Conservation (phyloP, 2,797 vertebrate genomes). For the Carcharodon carcharias region DNA sequence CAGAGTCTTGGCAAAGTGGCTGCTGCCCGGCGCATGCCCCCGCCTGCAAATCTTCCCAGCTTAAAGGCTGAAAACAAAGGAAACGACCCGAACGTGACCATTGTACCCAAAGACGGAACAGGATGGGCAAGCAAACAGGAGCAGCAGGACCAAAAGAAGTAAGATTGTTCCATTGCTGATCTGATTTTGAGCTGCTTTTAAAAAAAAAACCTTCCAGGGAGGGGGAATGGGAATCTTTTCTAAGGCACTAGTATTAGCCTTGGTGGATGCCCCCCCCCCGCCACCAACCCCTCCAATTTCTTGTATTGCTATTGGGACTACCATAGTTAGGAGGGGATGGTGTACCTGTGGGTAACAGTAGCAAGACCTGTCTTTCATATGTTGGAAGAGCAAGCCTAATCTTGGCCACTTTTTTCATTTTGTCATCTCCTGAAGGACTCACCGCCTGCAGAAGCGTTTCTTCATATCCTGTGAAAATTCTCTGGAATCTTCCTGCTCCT, state of each 20-base stretch:
- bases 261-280: neutral
- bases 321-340: neutral
- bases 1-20: slow-evolving; percentile 99
- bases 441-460: neutral
- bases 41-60: slow-evolving; percentile 97
- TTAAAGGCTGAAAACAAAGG: slow-evolving; percentile 99
- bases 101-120: slow-evolving; percentile 99
- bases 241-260: neutral
- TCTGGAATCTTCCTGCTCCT: neutral
- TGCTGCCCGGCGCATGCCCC: slow-evolving; percentile 97
- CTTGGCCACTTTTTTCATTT: neutral
- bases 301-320: neutral
- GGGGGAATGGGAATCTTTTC: neutral
- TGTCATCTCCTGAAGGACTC: neutral
- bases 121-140: slow-evolving; percentile 99
- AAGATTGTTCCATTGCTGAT: slow-evolving; percentile 12
- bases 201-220: neutral
- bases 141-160: slow-evolving; percentile 98
- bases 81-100: slow-evolving; percentile 98
- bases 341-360: neutral
- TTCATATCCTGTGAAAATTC: neutral
- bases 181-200: neutral
- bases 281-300: neutral
- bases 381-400: neutral
- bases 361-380: neutral